Percentiles rank a stretch among this genome's conserved stretches.
These are phyloP conservation scores for Eilema depressum DNA, from an alignment of 2,888 invertebrate species.

Conservation along the genomic window DNA sequence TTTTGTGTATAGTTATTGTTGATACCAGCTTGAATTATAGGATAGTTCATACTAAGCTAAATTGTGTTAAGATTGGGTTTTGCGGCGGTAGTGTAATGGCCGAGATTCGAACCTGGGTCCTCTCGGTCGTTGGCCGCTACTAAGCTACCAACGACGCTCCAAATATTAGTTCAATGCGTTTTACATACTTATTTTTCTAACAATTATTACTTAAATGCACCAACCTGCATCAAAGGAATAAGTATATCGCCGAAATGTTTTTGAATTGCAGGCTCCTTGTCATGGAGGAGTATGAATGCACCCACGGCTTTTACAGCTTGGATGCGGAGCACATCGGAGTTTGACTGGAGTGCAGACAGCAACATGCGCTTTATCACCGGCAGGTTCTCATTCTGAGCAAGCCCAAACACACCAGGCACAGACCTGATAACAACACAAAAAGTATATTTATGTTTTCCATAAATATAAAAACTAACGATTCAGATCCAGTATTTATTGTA, in stretches of 20 bases:
- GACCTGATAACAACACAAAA: slow-evolving; percentile 85
- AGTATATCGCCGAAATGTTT: slow-evolving; percentile 96
- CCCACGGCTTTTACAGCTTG: slow-evolving; percentile 95
- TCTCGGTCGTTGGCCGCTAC: too few relatives aligned
- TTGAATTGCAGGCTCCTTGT: slow-evolving; percentile 96
- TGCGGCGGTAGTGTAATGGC: too few relatives aligned
- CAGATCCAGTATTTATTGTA: not conserved
- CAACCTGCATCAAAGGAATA: slow-evolving; percentile 91
- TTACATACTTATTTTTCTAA: not conserved
- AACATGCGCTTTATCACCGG: slow-evolving; percentile 98
- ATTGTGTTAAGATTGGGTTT: too few relatives aligned
- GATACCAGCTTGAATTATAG: not conserved
- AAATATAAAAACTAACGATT: not conserved
- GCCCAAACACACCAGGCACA: slow-evolving; percentile 98
- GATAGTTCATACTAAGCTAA: too few relatives aligned
- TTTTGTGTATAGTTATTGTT: not conserved
- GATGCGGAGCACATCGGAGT: slow-evolving; percentile 91
- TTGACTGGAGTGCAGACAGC: slow-evolving; percentile 92
- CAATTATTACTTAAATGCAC: slow-evolving; percentile 28
- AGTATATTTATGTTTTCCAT: not conserved
- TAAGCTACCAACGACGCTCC: too few relatives aligned
- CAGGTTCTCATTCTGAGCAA: slow-evolving; percentile 96
- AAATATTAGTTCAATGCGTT: not conserved
- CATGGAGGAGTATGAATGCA: slow-evolving; percentile 96
- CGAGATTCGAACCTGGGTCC: too few relatives aligned